Evolutionary conservation across 64 coral and sea anemone species (phyloP), one percentile per base, ranked within the genome.

Genomic region (Porites lutea): DNA sequence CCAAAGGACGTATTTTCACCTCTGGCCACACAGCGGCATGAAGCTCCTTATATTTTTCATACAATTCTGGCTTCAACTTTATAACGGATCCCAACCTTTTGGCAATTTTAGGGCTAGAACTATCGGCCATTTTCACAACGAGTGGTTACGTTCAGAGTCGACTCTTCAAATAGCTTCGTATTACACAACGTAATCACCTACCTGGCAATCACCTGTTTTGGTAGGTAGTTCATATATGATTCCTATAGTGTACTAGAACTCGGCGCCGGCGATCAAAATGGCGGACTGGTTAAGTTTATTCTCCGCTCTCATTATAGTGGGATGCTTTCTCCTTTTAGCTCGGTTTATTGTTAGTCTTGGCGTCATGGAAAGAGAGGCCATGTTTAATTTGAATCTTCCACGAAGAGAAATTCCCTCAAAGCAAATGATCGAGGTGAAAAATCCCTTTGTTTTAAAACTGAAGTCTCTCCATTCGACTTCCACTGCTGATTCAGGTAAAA

Each of bases 1-100:
- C 70, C 18, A 14, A 49, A 19, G 19, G 12, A 27, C 46, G 50
- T n/a, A 16, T n/a, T 23, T 46, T 76, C 75, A 97, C 95, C 82
- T 94, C 21, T 47, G 95, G 95, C 95, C 95, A 97, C 22, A 91
- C 95, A 9, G 88, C 83, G 51, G 95, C 95, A 87, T 97, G 95
- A 20, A 97, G 95, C 77, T 97, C 76, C 75, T 97, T 97, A 65
- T 97, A 97, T 59, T 61, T 81, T 27, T 97, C 88, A 64, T 94
- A 97, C 95, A 77, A 77, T 45, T 85, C 95, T 51, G 92, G 92
- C 71, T 94, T 97, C 61, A 97, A 70, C 78, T 94, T 94, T 61
- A 97, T 97, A 12, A 97, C 95, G 4, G 95, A 91, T n/a, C 95
- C 95, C 20, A 90, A 63, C 54, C 95, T 91, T 48, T 94, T 97